Evolutionary conservation across 2,888 invertebrate species (phyloP).

Genomic region (Shargacucullia verbasci): DNA sequence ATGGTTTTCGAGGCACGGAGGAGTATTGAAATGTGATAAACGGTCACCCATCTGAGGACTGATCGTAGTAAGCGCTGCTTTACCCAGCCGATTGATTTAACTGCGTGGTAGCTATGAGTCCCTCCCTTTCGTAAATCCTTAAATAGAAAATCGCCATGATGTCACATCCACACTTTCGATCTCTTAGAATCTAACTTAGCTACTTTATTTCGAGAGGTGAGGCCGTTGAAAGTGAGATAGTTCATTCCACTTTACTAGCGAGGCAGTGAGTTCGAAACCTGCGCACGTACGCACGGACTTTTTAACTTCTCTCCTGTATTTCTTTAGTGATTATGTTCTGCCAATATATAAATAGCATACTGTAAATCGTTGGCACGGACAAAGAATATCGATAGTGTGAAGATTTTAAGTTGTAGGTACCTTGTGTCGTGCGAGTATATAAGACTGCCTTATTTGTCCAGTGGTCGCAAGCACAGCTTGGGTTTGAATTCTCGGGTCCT

Average conservation of each 20-base stretch:
- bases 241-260: slow-evolving; percentile 69
- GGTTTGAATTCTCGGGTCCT: too few species aligned
- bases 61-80: too few species aligned
- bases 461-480: too few species aligned
- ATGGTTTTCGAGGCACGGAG: too few species aligned
- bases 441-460: too few species aligned
- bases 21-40: too few species aligned
- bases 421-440: too few species aligned
- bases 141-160: slow-evolving; percentile 16
- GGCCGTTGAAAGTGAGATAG: slow-evolving; percentile 85
- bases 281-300: slow-evolving; percentile 71
- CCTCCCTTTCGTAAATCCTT: too few species aligned
- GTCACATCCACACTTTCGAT: slow-evolving; percentile 63
- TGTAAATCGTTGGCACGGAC: slow-evolving; percentile 42
- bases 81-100: too few species aligned
- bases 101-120: too few species aligned
- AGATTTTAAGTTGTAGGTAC: too few species aligned
- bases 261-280: slow-evolving; percentile 63
- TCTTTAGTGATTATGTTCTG: slow-evolving; percentile 57
- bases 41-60: too few species aligned
- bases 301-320: slow-evolving; percentile 66
- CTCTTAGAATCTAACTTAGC: slow-evolving; percentile 63
- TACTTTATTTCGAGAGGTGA: slow-evolving; percentile 84
- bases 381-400: slow-evolving; percentile 26
- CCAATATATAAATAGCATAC: slow-evolving; percentile 30